Conservation (phyloP, 2,888 invertebrate genomes). For the Tinea trinotella region DNA sequence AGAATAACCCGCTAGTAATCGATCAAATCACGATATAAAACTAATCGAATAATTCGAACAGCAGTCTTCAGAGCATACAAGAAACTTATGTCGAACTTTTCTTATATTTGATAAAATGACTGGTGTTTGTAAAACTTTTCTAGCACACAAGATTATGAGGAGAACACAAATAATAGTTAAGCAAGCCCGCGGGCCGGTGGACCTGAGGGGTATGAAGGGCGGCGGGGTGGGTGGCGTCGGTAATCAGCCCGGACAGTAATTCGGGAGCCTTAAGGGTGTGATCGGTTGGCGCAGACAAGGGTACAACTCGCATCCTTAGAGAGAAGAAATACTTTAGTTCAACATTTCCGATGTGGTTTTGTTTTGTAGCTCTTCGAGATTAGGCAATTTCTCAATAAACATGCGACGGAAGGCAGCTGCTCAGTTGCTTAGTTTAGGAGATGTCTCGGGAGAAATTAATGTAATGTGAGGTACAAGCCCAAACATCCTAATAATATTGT, state of each 20-base stretch:
- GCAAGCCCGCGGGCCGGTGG: constrained; percentile 37
- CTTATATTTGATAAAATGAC: constrained; percentile 62
- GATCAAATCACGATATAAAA: constrained; percentile 23
- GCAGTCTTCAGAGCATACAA: constrained; percentile 36
- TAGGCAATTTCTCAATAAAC: constrained; percentile 69
- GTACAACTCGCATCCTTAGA: constrained; percentile 62
- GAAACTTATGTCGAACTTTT: constrained; percentile 51
- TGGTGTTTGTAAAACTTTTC: constrained; percentile 63
- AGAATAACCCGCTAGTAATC: not conserved
- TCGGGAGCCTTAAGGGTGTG: constrained; percentile 69
- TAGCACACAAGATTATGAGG: constrained; percentile 63
- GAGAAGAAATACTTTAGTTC: constrained; percentile 70
- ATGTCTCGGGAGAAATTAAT: constrained; percentile 68
- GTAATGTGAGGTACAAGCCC: constrained; percentile 61
- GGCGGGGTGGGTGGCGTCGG: constrained; percentile 37
- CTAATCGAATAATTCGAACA: constrained; percentile 47
- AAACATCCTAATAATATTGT: constrained; percentile 51
- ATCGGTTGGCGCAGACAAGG: constrained; percentile 69
- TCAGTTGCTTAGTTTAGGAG: constrained; percentile 59
- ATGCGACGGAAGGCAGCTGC: constrained; percentile 55
- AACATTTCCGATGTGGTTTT: constrained; percentile 69
- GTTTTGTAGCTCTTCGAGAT: constrained; percentile 70
- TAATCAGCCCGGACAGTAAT: constrained; percentile 70
- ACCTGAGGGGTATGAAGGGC: constrained; percentile 32
- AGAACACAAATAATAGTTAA: constrained; percentile 69